Percentiles rank a stretch among this genome's conserved stretches.
Evolutionary conservation across 2,113 vertebrate genomes (phyloP).

Genomic region (Drymodes brunneopygia): DNA sequence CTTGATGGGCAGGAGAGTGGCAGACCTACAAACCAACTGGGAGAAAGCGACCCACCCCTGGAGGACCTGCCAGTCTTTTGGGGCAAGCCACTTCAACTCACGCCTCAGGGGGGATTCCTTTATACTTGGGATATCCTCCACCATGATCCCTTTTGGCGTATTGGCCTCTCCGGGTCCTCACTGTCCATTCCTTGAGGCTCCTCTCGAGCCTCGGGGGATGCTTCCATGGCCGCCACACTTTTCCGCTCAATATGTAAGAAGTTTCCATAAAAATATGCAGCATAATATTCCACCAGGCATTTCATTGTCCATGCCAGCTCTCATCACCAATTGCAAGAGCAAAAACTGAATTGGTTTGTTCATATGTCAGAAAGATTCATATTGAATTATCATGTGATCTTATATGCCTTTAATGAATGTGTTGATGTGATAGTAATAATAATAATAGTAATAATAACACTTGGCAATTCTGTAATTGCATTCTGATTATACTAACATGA

Average conservation of each 20-base stretch:
- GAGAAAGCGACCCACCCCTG: no score
- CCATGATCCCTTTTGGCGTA: no score
- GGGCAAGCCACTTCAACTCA: no score
- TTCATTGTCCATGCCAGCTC: neutral
- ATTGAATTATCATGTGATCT: neutral
- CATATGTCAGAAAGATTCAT: neutral
- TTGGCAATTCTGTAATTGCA: neutral
- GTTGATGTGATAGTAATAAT: neutral
- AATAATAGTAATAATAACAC: neutral
- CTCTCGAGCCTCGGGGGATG: no score
- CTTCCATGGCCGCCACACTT: no score
- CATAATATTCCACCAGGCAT: neutral
- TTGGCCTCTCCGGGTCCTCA: no score
- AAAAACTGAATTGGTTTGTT: neutral
- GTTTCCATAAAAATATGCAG: neutral
- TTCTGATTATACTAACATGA: slow-evolving; percentile 9
- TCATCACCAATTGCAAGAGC: neutral
- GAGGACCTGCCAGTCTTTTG: no score
- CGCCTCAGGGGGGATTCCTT: no score
- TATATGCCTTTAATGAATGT: neutral
- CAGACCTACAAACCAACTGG: no score
- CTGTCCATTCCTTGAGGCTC: no score
- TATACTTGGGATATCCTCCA: no score
- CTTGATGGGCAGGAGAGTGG: no score
- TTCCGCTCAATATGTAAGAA: neutral